These are phyloP conservation scores for Hemistola chrysoprasaria DNA, from an alignment of 2,888 invertebrate genomes.

Conservation along the genomic window DNA sequence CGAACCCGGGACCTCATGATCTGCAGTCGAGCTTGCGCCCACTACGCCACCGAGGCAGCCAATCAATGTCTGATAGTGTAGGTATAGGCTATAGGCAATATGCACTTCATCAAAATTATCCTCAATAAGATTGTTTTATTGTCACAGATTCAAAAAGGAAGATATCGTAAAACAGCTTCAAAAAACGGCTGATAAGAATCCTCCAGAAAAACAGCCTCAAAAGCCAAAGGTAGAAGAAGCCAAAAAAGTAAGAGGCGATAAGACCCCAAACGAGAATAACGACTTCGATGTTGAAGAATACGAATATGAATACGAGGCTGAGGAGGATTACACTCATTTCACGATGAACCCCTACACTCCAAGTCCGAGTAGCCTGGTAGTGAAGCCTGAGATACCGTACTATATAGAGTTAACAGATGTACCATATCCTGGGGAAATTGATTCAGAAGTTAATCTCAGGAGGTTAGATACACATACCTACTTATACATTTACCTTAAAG, in stretches of 20 bases:
- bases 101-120: no score
- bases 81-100: no score
- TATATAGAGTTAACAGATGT: constrained; percentile 66
- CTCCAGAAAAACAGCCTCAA: no score
- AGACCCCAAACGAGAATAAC: constrained; percentile 41
- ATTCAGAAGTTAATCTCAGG: constrained; percentile 61
- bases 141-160: constrained; percentile 54
- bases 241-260: no score
- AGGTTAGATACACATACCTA: constrained; percentile 43
- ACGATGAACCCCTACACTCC: constrained; percentile 25
- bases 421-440: constrained; percentile 61
- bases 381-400: constrained; percentile 46
- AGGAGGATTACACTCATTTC: constrained; percentile 39
- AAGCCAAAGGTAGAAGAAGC: no score
- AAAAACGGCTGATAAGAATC: no score
- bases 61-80: no score
- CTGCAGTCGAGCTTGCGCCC: no score
- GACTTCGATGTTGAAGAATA: constrained; percentile 59
- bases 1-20: no score
- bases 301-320: constrained; percentile 45
- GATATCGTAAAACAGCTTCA: constrained; percentile 53
- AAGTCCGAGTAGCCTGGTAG: constrained; percentile 37
- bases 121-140: background rate
- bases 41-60: no score
- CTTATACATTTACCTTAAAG: background rate